Evolutionary conservation across 2,888 invertebrate species (phyloP).

Genomic region (Apamea crenata): DNA sequence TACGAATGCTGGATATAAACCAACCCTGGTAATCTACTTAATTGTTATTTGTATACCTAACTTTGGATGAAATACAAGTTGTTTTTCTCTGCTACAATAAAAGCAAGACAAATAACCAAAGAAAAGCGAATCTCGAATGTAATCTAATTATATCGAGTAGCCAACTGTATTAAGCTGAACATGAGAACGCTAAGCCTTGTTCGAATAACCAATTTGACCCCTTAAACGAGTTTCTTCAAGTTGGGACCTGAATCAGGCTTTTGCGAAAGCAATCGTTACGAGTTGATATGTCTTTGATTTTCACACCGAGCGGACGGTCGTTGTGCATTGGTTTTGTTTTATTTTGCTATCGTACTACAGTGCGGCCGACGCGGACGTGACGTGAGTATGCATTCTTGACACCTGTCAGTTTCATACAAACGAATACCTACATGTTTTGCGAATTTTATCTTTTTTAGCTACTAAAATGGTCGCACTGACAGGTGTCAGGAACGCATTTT

Average conservation of each 20-base stretch:
- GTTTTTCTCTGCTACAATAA: slow-evolving; percentile 9
- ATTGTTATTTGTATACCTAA: neutral
- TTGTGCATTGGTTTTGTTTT: slow-evolving; percentile 15
- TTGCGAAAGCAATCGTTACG: slow-evolving; percentile 1
- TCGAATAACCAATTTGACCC: slow-evolving; percentile 28
- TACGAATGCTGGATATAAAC: neutral
- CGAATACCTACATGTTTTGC: too few relatives aligned
- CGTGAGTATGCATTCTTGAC: too few relatives aligned
- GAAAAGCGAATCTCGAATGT: slow-evolving; percentile 19
- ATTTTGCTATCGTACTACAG: too few relatives aligned
- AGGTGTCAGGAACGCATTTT: too few relatives aligned
- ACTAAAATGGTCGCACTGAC: neutral
- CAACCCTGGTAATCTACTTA: neutral
- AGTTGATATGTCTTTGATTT: neutral
- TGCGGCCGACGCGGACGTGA: too few relatives aligned
- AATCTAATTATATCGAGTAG: slow-evolving; percentile 43
- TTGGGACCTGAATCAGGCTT: slow-evolving; percentile 13
- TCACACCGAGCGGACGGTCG: neutral
- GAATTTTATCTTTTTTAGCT: too few relatives aligned
- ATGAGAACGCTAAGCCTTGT: slow-evolving; percentile 29
- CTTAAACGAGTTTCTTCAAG: slow-evolving; percentile 45
- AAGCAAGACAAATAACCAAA: slow-evolving; percentile 33
- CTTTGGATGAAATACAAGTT: slow-evolving; percentile 2
- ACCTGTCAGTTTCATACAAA: too few relatives aligned
- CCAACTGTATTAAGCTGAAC: slow-evolving; percentile 35